These are phyloP conservation scores for Tinea semifulvella DNA, from an alignment of 2,888 invertebrate genomes.

Conservation along the genomic window DNA sequence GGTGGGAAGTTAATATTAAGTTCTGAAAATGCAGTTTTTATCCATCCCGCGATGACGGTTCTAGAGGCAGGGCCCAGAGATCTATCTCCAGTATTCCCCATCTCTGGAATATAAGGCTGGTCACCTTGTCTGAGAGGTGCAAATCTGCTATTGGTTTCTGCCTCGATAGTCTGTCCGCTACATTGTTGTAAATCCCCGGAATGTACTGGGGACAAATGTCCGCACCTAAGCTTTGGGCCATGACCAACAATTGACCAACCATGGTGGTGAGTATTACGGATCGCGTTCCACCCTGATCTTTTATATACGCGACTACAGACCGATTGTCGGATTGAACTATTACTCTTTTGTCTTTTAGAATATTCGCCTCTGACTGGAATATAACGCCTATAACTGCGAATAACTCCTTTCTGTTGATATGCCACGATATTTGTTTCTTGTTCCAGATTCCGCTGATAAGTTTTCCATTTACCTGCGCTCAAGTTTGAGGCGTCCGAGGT, in stretches of 20 bases:
- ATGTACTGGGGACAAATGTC: too few relatives aligned
- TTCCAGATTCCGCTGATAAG: constrained; percentile 19
- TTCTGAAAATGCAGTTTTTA: constrained; percentile 15
- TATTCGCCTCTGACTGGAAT: constrained; percentile 8
- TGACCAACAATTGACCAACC: too few relatives aligned
- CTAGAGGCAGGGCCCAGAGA: constrained; percentile 14
- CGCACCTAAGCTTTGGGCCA: too few relatives aligned
- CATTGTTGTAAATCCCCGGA: background rate
- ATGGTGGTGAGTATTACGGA: too few relatives aligned
- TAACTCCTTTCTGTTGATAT: constrained; percentile 23
- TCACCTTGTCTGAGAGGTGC: background rate
- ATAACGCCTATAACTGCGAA: constrained; percentile 19
- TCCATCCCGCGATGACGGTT: constrained; percentile 18
- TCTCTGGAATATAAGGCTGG: constrained; percentile 2
- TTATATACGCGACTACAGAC: constrained; percentile 19
- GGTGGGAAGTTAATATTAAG: constrained; percentile 14
- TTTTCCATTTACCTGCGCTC: constrained; percentile 18
- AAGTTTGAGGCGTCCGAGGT: constrained; percentile 17
- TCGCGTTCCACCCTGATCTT: constrained; percentile 24
- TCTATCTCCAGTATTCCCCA: constrained; percentile 13
- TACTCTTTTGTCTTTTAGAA: constrained; percentile 9
- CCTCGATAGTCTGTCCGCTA: constrained; percentile 12
- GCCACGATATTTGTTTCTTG: constrained; percentile 19
- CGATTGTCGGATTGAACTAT: constrained; percentile 19
- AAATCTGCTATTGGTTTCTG: constrained; percentile 13